Percentiles rank a stretch among this genome's conserved stretches.
phyloP scores from a whole-genome alignment of 1,140 invertebrate genomes.

The Diabrotica undecimpunctata region DNA sequence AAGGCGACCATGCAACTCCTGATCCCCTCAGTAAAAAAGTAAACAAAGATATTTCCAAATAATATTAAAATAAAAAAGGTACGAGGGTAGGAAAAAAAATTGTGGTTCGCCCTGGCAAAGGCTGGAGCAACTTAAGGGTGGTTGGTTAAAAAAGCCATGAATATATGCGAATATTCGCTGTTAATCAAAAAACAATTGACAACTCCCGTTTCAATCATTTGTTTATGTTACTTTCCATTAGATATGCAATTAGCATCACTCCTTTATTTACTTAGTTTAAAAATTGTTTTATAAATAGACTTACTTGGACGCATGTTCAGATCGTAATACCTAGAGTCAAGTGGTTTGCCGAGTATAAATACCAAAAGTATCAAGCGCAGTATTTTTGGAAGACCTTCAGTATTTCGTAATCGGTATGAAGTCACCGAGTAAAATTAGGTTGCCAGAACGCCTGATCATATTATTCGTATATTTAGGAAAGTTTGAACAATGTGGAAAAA shows the following conservation, averaged over 20 bases:
- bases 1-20: conserved; percentile 34
- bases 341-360: conserved; percentile 10
- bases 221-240: not conserved
- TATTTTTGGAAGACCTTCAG: conserved; percentile 20
- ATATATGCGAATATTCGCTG: conserved; percentile 15
- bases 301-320: conserved; percentile 15
- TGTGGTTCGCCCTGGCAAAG: conserved; percentile 47
- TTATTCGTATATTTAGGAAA: not conserved
- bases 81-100: conserved; percentile 35
- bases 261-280: too few species aligned
- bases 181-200: conserved; percentile 24
- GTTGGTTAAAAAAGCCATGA: conserved; percentile 35
- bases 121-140: conserved; percentile 39
- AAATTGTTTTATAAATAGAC: not conserved
- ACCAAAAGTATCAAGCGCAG: conserved; percentile 14
- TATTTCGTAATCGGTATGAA: conserved; percentile 10
- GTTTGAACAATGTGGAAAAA: too few species aligned
- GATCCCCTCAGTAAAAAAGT: conserved; percentile 26
- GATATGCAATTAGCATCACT: too few species aligned
- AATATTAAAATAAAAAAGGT: not conserved
- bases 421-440: conserved; percentile 5
- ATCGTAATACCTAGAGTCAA: conserved; percentile 5
- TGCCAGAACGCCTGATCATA: not conserved
- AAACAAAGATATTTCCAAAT: conserved; percentile 21
- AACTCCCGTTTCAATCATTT: conserved; percentile 1